These are phyloP conservation scores for Tortricodes alternella DNA, from an alignment of 2,888 invertebrate species.

Conservation along the genomic window DNA sequence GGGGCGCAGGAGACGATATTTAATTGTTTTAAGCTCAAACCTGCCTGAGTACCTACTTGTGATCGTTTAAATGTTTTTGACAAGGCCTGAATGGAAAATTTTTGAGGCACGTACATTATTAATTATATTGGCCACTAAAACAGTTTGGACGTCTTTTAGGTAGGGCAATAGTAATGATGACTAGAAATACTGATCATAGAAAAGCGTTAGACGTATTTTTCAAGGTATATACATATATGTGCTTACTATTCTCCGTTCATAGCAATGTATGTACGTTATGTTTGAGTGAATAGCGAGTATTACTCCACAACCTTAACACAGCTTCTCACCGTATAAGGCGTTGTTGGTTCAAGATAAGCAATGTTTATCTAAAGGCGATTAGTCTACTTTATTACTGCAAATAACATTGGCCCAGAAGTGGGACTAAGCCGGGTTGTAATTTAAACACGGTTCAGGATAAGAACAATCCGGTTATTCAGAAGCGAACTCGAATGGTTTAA, in stretches of 20 bases:
- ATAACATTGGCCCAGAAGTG: constrained; percentile 1
- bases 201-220: too few species aligned
- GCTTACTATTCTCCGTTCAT: background rate
- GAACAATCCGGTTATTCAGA: background rate
- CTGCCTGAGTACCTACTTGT: constrained; percentile 27
- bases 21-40: constrained; percentile 46
- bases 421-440: background rate
- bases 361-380: constrained; percentile 69
- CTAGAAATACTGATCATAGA: too few species aligned
- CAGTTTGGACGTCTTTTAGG: background rate
- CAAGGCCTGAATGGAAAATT: background rate
- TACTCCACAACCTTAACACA: constrained; percentile 38
- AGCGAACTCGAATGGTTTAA: background rate
- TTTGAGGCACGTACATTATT: background rate
- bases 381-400: constrained; percentile 36
- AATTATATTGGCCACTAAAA: background rate
- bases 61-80: constrained; percentile 4
- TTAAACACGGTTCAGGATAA: background rate
- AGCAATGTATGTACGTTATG: background rate
- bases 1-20: constrained; percentile 46
- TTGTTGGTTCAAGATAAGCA: constrained; percentile 66
- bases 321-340: constrained; percentile 63
- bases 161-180: too few species aligned
- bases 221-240: too few species aligned
- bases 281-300: constrained; percentile 15